Base-by-base conservation (phyloP, 2,888 invertebrate species). In the Luperina nickerlii region DNA sequence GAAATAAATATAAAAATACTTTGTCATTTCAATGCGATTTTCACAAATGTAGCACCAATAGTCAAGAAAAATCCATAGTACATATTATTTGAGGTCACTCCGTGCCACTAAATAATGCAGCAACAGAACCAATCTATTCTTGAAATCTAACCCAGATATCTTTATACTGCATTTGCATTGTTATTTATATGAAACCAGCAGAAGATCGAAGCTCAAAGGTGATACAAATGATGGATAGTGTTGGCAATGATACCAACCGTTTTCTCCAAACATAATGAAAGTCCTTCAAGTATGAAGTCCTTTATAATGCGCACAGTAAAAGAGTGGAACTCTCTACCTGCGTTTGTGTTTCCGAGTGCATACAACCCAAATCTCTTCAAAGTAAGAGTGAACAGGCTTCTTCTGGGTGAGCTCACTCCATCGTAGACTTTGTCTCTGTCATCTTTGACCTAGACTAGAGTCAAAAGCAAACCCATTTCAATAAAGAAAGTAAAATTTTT, bases 401-500 rank as follows among this genome's bases (percentile, higher is more conserved):
- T n/a, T n/a, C n/a, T n/a, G n/a, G n/a, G n/a, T n/a, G n/a, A n/a
- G n/a, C n/a, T n/a, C n/a, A n/a, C n/a, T n/a, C n/a, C n/a, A n/a
- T n/a, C n/a, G n/a, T n/a, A n/a, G n/a, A n/a, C n/a, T n/a, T n/a
- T n/a, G n/a, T n/a, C n/a, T n/a, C n/a, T n/a, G n/a, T n/a, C n/a
- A n/a, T n/a, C n/a, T n/a, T n/a, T n/a, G n/a, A n/a, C n/a, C n/a
- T n/a, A n/a, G n/a, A n/a, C n/a, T n/a, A n/a, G n/a, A n/a, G n/a
- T n/a, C n/a, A n/a, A n/a, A n/a, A n/a, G n/a, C n/a, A n/a, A n/a
- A n/a, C n/a, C n/a, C n/a, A n/a, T n/a, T n/a, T n/a, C n/a, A n/a
- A n/a, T n/a, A n/a, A n/a, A n/a, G n/a, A n/a, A n/a, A n/a, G n/a
- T 70, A 74, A 78, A 81, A 79, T 81, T 84, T 83, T 81, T 79